Conservation (phyloP, 1,140 invertebrate species). For the Aphelenchoides fujianensis region DNA sequence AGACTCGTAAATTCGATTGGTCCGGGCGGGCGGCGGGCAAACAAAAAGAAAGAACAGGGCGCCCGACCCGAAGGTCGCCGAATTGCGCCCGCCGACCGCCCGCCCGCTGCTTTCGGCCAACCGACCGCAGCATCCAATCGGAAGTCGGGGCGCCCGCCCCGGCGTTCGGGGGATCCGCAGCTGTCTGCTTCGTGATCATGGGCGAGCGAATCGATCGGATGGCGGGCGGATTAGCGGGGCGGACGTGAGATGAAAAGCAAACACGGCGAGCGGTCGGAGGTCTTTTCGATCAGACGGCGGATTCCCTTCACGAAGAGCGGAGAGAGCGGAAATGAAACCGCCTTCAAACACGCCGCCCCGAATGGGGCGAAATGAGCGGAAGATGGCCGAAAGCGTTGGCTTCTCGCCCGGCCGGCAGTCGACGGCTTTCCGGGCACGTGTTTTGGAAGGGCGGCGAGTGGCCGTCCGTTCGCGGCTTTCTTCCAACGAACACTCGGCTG, state of each 20-base stretch:
- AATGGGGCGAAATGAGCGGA: no score
- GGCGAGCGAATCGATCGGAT: no score
- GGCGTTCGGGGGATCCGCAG: not conserved
- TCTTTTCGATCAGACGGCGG: not conserved
- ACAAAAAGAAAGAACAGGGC: not conserved
- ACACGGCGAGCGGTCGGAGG: not conserved
- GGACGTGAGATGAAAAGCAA: not conserved
- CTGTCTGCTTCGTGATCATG: slow-evolving; percentile 4
- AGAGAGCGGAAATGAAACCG: no score
- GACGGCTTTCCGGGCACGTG: no score
- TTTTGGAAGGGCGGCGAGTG: not conserved
- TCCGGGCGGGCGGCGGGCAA: not conserved
- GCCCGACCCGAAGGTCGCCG: not conserved
- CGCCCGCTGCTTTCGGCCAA: no score
- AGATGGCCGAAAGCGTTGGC: no score
- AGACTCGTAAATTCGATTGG: not conserved
- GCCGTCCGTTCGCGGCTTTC: not conserved
- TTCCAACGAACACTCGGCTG: no score
- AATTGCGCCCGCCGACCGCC: no score
- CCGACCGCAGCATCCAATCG: not conserved
- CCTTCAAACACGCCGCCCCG: no score
- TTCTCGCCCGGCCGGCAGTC: no score
- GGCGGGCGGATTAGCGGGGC: not conserved
- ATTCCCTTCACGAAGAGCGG: no score
- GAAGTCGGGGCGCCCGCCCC: not conserved